These are phyloP conservation scores for Engystomops pustulosus DNA, from an alignment of 2,113 vertebrate species.

Conservation along the genomic window DNA sequence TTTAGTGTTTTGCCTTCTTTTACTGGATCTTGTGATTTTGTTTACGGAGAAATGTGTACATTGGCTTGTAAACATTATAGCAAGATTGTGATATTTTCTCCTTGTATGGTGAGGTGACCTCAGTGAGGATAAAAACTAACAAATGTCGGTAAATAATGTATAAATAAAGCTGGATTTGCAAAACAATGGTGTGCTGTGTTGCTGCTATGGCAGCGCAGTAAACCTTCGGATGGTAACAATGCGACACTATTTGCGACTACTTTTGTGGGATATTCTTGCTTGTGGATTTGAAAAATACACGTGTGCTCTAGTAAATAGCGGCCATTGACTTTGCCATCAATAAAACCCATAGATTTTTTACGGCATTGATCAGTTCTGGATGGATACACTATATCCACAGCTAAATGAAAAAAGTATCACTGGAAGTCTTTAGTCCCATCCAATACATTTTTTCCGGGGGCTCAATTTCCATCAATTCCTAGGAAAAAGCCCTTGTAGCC, in stretches of 20 bases:
- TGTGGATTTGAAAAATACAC: background rate
- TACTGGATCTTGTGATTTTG: background rate
- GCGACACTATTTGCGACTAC: background rate
- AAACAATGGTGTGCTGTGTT: background rate
- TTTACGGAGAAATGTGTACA: background rate
- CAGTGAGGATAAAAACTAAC: background rate
- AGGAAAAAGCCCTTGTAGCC: no score
- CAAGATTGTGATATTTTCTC: no score
- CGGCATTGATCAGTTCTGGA: background rate
- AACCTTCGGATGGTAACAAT: background rate
- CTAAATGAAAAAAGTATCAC: no score
- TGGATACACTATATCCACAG: no score
- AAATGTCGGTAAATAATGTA: background rate
- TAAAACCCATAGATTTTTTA: background rate
- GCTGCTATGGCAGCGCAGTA: background rate
- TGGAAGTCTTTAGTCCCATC: no score
- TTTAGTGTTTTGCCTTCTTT: background rate
- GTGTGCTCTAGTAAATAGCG: background rate
- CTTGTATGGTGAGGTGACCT: background rate
- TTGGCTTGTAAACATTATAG: background rate
- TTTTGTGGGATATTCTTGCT: background rate
- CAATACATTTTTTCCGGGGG: no score
- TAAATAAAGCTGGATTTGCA: background rate
- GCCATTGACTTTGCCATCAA: background rate
- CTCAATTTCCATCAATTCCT: no score